A percentile compares a stretch with the other conserved stretches of the same genome.
Evolutionary conservation across 2,113 vertebrate genomes (phyloP).

Genomic region (Plecotus auritus): DNA sequence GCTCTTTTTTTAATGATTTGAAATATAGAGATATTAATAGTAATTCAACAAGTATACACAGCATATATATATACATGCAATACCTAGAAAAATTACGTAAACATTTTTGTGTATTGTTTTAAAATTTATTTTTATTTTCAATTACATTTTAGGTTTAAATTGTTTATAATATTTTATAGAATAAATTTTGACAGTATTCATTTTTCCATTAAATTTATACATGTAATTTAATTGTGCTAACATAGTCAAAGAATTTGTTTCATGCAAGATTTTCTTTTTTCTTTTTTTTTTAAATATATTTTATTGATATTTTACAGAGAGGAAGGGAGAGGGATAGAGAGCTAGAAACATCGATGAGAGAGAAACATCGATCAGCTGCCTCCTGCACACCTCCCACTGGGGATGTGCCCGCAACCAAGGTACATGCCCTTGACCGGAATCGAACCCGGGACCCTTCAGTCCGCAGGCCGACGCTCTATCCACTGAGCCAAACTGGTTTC

Average conservation of each 20-base stretch:
- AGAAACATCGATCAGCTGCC: no score
- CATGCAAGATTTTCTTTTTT: no score
- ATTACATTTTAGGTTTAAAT: neutral
- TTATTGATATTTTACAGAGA: no score
- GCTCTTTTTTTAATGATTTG: neutral
- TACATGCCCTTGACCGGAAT: no score
- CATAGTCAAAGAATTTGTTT: neutral
- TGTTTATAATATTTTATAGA: neutral
- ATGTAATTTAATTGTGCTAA: neutral
- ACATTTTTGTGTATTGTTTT: neutral
- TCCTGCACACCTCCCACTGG: no score
- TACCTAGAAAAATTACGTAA: neutral
- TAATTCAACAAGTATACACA: neutral
- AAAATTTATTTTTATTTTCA: neutral
- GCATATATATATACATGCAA: neutral
- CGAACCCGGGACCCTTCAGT: no score
- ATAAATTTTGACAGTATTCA: neutral
- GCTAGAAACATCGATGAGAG: no score
- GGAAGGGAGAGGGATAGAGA: no score
- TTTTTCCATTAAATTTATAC: neutral
- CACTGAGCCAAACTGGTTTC: no score
- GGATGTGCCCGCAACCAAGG: no score
- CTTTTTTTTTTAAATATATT: no score
- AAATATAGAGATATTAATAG: neutral
- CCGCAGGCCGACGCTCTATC: no score